Evolutionary conservation across 1,140 invertebrate species (phyloP).

Genomic region (Drosophila ironensis): DNA sequence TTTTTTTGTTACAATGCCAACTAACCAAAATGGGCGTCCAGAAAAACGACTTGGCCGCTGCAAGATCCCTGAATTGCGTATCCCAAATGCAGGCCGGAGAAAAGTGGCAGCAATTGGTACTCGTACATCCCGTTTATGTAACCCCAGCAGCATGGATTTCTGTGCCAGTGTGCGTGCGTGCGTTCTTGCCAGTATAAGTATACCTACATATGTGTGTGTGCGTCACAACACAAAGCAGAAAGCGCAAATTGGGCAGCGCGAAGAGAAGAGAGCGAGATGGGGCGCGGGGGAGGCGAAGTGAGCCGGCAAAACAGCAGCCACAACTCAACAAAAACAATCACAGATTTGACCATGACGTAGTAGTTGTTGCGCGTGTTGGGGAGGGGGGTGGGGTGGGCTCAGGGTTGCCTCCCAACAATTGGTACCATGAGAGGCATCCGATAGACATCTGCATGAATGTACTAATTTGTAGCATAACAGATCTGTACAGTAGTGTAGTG

Average conservation of each 20-base stretch:
- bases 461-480: no score
- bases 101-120: slow-evolving; percentile 63
- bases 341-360: slow-evolving; percentile 51
- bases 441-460: no score
- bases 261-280: slow-evolving; percentile 51
- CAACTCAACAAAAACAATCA: slow-evolving; percentile 37
- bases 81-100: slow-evolving; percentile 32
- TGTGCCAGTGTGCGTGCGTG: slow-evolving; percentile 37
- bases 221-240: slow-evolving; percentile 58
- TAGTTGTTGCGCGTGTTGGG: slow-evolving; percentile 56
- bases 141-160: slow-evolving; percentile 28
- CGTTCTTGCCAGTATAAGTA: no score
- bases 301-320: slow-evolving; percentile 46
- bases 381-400: background rate
- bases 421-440: no score
- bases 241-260: slow-evolving; percentile 53
- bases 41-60: slow-evolving; percentile 28
- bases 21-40: slow-evolving; percentile 23
- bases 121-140: slow-evolving; percentile 71
- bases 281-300: slow-evolving; percentile 10
- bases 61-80: slow-evolving; percentile 40
- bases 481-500: no score
- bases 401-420: background rate
- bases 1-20: slow-evolving; percentile 47
- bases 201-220: slow-evolving; percentile 43